Base-by-base conservation (phyloP, 2,888 invertebrate species). In the Diploptera punctata region DNA sequence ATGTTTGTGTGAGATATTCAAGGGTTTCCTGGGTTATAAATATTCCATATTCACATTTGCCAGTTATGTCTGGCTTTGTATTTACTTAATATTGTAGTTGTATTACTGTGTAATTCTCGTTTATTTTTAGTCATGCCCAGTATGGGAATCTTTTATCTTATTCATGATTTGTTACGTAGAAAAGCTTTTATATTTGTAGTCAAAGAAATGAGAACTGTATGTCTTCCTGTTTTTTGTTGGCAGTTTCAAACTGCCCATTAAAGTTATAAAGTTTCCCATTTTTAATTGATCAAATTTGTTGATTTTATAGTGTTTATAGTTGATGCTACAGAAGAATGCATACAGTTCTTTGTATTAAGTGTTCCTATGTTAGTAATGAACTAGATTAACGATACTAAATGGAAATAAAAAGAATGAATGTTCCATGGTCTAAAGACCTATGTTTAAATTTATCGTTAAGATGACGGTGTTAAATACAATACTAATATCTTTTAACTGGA, bases 121-220 rank as follows among this genome's bases (percentile, higher is more conserved):
- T 75, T 74, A 73, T 60, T 71, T 68, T 68, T 73, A 74, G 72
- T 74, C 72, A 68, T 65, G 60, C 72, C 72, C 71, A 38, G 61
- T 61, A 71, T 44, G 67, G 70, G 67, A 57, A 38, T 24, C 57
- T 67, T 69, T 73, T 70, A 61, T 68, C 69, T 69, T 47, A 70
- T 43, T 54, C 65, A 74, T 73, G 65, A 68, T 73, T 71, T 75
- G 74, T 75, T 72, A 74, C 61, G 68, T 73, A 74, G 74, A 73
- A n/a, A 71, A 75, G 73, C 71, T 73, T 73, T 71, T 75, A 71
- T 72, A 75, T 68, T 69, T 72, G 75, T 75, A 74, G 73, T 75
- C 71, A 38, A 71, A 68, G 62, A 44, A 43, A 67, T 70, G 70
- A 75, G 75, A 71, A 75, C 75, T 76, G 74, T 75, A 70, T 74